Conservation (phyloP, 1,140 invertebrate genomes). For the Papilio polytes region DNA sequence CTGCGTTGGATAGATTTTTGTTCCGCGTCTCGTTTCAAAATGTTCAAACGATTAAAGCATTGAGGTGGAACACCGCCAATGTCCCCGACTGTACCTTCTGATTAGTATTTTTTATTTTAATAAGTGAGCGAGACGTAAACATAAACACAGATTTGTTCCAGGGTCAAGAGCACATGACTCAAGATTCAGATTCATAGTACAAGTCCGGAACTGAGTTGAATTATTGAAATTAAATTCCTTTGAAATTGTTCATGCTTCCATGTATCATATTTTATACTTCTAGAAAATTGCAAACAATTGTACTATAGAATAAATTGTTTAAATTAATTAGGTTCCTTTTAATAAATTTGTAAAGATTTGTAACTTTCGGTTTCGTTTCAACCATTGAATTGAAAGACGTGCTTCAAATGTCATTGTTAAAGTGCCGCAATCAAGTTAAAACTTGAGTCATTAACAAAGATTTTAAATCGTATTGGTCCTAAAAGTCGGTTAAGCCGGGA, state of each 20-base stretch:
- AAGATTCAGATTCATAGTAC: not conserved
- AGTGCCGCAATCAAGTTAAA: constrained; percentile 21
- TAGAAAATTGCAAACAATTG: not conserved
- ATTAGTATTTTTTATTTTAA: not conserved
- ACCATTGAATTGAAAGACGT: not conserved
- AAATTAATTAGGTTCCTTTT: not conserved
- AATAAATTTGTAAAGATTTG: not conserved
- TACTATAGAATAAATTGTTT: not conserved
- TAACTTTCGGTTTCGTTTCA: not conserved
- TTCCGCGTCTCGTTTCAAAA: too few relatives aligned
- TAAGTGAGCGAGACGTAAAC: not conserved
- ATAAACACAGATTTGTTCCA: too few relatives aligned
- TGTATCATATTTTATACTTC: not conserved
- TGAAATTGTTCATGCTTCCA: not conserved
- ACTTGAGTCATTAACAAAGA: constrained; percentile 22
- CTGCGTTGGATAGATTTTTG: too few relatives aligned
- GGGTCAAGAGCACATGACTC: not conserved
- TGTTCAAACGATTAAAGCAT: too few relatives aligned
- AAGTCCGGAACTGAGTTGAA: not conserved
- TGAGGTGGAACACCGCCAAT: too few relatives aligned
- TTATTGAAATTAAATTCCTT: not conserved
- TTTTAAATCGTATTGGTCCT: not conserved
- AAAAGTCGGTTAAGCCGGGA: constrained; percentile 20
- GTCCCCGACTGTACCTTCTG: not conserved
- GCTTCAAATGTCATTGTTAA: constrained; percentile 9